Evolutionary conservation across 2,797 vertebrate species (phyloP).

Genomic region (Dendrocincla tyrannina): DNA sequence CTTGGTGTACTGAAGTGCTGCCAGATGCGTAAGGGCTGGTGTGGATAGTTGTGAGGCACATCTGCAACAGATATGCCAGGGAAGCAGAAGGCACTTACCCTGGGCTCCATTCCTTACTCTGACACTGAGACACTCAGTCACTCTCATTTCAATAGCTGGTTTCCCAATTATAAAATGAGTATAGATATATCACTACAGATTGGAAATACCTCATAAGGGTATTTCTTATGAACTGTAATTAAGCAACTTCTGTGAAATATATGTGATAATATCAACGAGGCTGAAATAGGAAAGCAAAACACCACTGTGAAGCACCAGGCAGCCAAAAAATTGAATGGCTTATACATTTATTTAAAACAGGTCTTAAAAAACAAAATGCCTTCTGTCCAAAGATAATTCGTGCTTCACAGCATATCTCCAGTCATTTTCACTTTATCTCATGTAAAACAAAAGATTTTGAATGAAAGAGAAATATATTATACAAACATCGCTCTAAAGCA

Average conservation of each 20-base stretch:
- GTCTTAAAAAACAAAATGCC: background rate
- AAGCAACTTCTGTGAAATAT: background rate
- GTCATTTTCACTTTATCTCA: conserved; percentile 28
- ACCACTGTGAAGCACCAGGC: background rate
- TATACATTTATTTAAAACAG: background rate
- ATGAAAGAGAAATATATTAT: conserved; percentile 19
- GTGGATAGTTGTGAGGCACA: background rate
- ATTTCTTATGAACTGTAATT: background rate
- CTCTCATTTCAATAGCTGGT: background rate
- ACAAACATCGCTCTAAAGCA: conserved; percentile 18
- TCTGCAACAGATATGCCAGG: background rate
- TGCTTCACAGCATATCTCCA: background rate
- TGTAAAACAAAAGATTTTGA: conserved; percentile 32
- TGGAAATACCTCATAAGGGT: background rate
- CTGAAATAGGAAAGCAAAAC: background rate
- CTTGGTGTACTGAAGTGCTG: background rate
- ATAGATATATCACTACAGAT: background rate
- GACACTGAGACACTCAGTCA: background rate
- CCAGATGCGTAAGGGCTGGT: background rate
- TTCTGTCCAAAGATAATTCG: background rate
- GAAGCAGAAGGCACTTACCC: background rate
- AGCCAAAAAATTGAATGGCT: background rate
- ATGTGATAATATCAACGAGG: background rate
- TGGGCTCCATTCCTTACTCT: background rate
- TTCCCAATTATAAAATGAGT: background rate